These are phyloP conservation scores for Glyptemys insculpta DNA, from an alignment of 2,797 vertebrate species.

Conservation along the genomic window DNA sequence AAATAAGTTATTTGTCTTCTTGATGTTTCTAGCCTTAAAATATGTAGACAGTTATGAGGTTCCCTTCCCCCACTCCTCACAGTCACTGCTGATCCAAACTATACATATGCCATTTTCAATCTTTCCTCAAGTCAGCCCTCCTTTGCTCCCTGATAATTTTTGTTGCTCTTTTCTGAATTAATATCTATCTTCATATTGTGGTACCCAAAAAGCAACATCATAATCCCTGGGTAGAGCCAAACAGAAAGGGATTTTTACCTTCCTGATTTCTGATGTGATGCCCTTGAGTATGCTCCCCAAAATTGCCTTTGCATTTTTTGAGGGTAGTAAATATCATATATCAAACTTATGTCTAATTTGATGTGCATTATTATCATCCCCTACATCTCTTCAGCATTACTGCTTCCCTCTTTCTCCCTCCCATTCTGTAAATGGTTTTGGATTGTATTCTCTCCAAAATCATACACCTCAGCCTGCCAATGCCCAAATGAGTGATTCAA, in stretches of 20 bases:
- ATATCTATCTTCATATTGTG: neutral
- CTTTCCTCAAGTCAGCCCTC: neutral
- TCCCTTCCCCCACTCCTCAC: neutral
- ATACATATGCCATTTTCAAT: neutral
- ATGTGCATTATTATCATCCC: neutral
- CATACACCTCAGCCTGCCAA: conserved; percentile 19
- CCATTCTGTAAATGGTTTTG: neutral
- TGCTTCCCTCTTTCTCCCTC: conserved; percentile 18
- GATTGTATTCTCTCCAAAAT: neutral
- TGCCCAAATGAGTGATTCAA: neutral
- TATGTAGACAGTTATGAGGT: neutral
- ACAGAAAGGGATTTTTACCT: neutral
- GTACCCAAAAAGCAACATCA: neutral
- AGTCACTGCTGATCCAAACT: neutral
- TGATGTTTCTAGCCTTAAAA: neutral
- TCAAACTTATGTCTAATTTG: neutral
- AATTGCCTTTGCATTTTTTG: neutral
- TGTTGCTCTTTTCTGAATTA: conserved; percentile 2
- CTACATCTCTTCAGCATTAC: neutral
- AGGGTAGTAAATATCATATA: neutral
- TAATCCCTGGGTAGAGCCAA: neutral
- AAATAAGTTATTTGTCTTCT: neutral
- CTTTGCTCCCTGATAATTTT: neutral
- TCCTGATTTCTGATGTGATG: neutral
- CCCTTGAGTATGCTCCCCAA: neutral